Conservation (phyloP, 2,113 vertebrate genomes). For the Burhinus bistriatus region DNA sequence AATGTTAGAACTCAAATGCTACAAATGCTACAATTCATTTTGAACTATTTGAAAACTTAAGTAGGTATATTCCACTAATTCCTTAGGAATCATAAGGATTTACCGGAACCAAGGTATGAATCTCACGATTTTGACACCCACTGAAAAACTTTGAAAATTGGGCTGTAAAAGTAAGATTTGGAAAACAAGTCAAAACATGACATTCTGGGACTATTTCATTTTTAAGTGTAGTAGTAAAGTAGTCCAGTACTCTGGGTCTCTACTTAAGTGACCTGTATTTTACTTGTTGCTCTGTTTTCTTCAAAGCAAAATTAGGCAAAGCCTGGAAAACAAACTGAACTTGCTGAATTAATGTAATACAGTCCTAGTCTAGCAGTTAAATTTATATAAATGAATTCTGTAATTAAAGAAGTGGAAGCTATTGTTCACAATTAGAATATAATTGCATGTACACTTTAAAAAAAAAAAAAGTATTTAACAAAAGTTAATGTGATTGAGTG, state of each 20-base stretch:
- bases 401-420: not conserved
- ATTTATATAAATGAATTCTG: not conserved
- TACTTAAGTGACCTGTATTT: not conserved
- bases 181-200: not conserved
- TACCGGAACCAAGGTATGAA: not conserved
- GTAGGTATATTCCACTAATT: not conserved
- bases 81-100: not conserved
- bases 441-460: not conserved
- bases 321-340: not conserved
- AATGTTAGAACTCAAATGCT: not conserved
- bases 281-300: not conserved
- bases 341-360: not conserved
- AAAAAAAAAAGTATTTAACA: not conserved
- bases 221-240: not conserved
- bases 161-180: not conserved
- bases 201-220: not conserved
- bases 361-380: not conserved
- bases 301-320: not conserved
- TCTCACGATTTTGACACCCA: not conserved
- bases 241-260: not conserved
- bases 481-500: not conserved
- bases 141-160: not conserved
- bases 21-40: rapidly evolving
- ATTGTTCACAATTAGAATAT: not conserved
- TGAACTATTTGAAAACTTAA: not conserved